phyloP scores from a whole-genome alignment of 2,888 invertebrate genomes.

The Pristionchus entomophagus region DNA sequence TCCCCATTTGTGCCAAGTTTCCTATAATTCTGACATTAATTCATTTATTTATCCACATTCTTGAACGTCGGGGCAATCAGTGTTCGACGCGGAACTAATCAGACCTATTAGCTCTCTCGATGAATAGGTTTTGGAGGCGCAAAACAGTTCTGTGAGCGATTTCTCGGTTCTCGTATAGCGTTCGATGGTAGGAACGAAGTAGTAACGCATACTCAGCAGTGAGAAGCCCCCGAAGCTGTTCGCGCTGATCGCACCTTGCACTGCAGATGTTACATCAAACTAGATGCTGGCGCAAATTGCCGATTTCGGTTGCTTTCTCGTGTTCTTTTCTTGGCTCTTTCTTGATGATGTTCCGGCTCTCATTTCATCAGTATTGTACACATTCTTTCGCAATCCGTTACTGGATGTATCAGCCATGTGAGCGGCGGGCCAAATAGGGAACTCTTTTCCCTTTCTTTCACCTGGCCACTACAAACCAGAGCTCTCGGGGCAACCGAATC shows the following conservation, averaged over 20 bases:
- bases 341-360: background rate
- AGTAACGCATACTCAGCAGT: too few relatives aligned
- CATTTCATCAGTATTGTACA: background rate
- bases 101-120: background rate
- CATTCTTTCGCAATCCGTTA: background rate
- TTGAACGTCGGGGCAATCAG: too few relatives aligned
- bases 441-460: background rate
- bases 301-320: background rate
- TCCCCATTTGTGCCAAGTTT: too few relatives aligned
- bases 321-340: background rate
- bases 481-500: background rate
- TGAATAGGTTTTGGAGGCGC: background rate
- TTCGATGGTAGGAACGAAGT: too few relatives aligned
- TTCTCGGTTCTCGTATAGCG: too few relatives aligned
- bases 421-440: background rate
- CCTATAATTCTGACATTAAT: too few relatives aligned
- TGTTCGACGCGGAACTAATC: too few relatives aligned
- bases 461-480: background rate
- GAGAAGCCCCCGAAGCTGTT: too few relatives aligned
- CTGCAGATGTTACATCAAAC: too few relatives aligned
- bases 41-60: too few relatives aligned
- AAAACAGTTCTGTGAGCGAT: conserved; percentile 5
- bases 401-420: background rate
- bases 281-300: background rate
- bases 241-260: too few relatives aligned